Conservation (phyloP, 2,888 invertebrate genomes). For the Strigamia transsilvanica region DNA sequence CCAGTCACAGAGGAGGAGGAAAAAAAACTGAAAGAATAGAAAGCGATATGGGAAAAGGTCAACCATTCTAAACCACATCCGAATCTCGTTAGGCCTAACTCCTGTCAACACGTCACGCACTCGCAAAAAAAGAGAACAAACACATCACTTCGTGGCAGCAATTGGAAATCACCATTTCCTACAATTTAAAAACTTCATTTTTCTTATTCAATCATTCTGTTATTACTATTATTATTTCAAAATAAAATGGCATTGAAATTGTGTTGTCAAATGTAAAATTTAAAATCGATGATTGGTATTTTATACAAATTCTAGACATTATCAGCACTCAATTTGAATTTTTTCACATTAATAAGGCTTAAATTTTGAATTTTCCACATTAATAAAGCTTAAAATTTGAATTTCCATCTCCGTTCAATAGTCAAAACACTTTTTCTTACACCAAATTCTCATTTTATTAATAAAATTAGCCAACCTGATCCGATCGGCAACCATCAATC, state of each 20-base stretch:
- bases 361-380: neutral
- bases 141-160: neutral
- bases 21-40: neutral
- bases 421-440: neutral
- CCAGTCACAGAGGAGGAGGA: neutral
- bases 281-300: neutral
- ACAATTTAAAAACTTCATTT: neutral
- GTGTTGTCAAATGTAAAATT: neutral
- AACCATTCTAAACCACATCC: conserved; percentile 31
- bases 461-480: too few relatives aligned
- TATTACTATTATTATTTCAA: neutral
- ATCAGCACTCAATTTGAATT: neutral
- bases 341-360: neutral
- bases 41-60: neutral
- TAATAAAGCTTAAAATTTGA: neutral
- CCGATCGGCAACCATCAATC: too few relatives aligned
- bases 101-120: conserved; percentile 5
- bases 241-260: neutral
- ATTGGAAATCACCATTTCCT: neutral
- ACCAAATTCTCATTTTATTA: neutral
- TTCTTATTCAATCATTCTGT: neutral
- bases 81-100: conserved; percentile 15
- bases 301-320: neutral
- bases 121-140: neutral
- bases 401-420: neutral